Conservation (phyloP, 92 coral and sea anemone species). For the Epizoanthus illoricatus region DNA sequence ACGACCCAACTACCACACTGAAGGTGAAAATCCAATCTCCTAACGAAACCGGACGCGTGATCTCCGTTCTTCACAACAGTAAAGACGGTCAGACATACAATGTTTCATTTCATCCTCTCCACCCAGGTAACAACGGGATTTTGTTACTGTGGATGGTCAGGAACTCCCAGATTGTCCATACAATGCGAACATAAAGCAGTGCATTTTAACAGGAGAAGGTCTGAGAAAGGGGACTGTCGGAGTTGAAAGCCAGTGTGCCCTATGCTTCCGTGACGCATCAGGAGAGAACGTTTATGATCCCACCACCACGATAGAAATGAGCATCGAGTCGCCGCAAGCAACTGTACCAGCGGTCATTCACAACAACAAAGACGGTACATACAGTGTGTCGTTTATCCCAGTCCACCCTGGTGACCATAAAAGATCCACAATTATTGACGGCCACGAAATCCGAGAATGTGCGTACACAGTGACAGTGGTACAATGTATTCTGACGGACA, state of each 20-base stretch:
- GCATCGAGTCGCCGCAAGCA: not conserved
- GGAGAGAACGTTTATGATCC: not conserved
- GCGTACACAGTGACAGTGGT: not conserved
- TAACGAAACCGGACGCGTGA: not conserved
- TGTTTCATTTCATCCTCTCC: not conserved
- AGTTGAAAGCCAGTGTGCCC: not conserved
- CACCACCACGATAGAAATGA: not conserved
- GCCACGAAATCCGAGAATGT: not conserved
- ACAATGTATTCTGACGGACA: not conserved
- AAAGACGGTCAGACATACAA: not conserved
- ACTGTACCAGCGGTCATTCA: not conserved
- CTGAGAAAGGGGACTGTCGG: not conserved
- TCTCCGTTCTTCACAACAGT: not conserved
- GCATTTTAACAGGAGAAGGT: not conserved
- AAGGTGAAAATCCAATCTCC: not conserved
- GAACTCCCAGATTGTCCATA: not conserved
- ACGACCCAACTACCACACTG: not conserved
- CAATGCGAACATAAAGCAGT: not conserved
- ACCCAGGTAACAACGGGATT: not conserved
- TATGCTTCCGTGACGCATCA: not conserved
- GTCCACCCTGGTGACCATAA: not conserved
- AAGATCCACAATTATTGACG: not conserved
- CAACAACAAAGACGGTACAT: not conserved
- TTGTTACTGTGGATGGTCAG: not conserved
- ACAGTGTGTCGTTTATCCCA: not conserved